Percentiles rank a stretch among this genome's conserved stretches.
phyloP scores from a whole-genome alignment of 2,113 vertebrate species.

The Casuarius casuarius region DNA sequence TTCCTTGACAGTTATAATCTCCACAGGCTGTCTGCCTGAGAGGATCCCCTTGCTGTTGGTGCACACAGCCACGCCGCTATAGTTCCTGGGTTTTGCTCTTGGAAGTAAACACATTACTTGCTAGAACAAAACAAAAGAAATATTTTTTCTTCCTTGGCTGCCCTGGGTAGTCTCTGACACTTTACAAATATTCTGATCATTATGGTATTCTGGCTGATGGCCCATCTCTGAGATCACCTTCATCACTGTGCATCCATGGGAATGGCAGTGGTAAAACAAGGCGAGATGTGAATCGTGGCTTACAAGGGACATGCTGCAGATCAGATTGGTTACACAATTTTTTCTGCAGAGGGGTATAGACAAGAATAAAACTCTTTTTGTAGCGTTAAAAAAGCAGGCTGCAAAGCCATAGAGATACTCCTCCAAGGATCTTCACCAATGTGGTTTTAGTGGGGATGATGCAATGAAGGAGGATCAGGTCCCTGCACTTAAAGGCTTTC shows the following conservation, averaged over 20 bases:
- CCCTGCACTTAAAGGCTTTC: background rate
- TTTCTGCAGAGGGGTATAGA: background rate
- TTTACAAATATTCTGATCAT: background rate
- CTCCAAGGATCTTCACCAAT: background rate
- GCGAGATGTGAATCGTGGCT: background rate
- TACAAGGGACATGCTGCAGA: background rate
- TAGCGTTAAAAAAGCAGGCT: background rate
- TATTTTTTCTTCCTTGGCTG: background rate
- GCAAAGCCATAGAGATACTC: background rate
- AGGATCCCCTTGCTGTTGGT: background rate
- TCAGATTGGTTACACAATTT: background rate
- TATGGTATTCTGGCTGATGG: accelerated
- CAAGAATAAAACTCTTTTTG: background rate
- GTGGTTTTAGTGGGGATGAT: background rate
- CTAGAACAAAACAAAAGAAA: background rate
- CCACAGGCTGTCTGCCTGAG: background rate
- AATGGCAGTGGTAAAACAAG: background rate
- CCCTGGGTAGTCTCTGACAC: background rate
- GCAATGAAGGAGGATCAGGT: background rate
- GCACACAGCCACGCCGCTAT: background rate
- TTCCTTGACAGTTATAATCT: slow-evolving; percentile 16
- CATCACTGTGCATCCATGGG: background rate
- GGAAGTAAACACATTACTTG: background rate
- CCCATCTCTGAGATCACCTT: background rate
- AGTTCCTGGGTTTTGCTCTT: background rate